phyloP scores from a whole-genome alignment of 2,888 invertebrate genomes.

The Rosalia funebris region DNA sequence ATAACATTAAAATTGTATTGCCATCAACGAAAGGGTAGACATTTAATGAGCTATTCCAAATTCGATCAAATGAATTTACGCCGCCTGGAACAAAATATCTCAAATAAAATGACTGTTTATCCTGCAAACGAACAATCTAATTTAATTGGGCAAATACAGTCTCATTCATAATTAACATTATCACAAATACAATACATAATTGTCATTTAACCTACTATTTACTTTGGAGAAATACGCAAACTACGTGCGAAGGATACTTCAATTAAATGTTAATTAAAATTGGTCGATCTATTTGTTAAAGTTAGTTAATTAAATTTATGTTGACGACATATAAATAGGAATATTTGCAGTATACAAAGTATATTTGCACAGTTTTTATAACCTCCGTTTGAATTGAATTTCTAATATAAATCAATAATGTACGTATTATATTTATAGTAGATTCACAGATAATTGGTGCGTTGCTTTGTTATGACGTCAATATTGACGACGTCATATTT shows the following conservation, averaged over 20 bases:
- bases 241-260: constrained; percentile 44
- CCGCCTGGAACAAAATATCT: constrained; percentile 17
- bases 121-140: constrained; percentile 30
- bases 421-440: no score
- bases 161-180: constrained; percentile 40
- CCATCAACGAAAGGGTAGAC: no score
- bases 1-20: no score
- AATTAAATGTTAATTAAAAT: constrained; percentile 46
- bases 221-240: constrained; percentile 39
- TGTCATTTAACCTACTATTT: constrained; percentile 46
- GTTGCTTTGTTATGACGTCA: no score
- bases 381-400: neutral
- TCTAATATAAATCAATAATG: neutral
- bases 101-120: constrained; percentile 26
- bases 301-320: constrained; percentile 47
- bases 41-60: constrained; percentile 2
- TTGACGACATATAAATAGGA: constrained; percentile 43
- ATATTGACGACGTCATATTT: no score
- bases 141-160: constrained; percentile 39
- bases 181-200: constrained; percentile 44
- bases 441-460: no score
- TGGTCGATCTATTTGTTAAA: constrained; percentile 44
- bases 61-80: constrained; percentile 12
- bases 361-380: constrained; percentile 1
- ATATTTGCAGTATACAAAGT: constrained; percentile 10